Conservation (phyloP, 2,113 vertebrate species). For the Phaetusa simplex region DNA sequence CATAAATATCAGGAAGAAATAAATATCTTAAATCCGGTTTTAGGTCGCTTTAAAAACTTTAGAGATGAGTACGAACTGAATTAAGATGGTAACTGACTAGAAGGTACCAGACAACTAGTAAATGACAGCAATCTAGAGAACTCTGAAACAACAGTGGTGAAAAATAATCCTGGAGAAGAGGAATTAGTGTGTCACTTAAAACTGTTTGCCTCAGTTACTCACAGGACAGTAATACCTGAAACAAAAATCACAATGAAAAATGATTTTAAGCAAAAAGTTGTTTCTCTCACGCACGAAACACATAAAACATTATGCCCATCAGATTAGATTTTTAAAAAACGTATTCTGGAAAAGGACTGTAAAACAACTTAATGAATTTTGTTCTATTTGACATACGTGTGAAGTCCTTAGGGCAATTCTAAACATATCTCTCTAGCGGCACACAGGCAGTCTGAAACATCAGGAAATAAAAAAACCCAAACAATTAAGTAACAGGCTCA, state of each 20-base stretch:
- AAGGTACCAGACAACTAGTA: neutral
- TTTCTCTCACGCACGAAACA: neutral
- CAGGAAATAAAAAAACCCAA: neutral
- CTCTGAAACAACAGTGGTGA: neutral
- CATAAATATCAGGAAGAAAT: neutral
- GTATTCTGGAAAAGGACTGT: neutral
- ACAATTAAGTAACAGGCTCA: neutral
- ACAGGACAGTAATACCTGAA: neutral
- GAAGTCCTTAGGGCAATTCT: neutral
- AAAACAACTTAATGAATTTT: neutral
- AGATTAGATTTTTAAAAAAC: neutral
- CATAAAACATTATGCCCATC: neutral
- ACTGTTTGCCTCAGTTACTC: neutral
- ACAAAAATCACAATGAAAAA: neutral
- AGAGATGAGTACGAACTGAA: neutral
- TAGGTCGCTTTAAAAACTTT: neutral
- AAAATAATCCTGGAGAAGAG: neutral
- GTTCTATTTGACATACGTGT: neutral
- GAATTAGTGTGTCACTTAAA: neutral
- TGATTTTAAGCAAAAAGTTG: neutral
- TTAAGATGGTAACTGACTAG: neutral
- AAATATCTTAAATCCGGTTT: neutral
- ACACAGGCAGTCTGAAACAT: neutral
- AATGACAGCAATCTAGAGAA: neutral
- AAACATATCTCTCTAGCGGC: neutral